Evolutionary conservation across 2,797 vertebrate genomes (phyloP), one percentile per base, ranked within the genome.

Genomic region (Oceanodroma leucorhoa): DNA sequence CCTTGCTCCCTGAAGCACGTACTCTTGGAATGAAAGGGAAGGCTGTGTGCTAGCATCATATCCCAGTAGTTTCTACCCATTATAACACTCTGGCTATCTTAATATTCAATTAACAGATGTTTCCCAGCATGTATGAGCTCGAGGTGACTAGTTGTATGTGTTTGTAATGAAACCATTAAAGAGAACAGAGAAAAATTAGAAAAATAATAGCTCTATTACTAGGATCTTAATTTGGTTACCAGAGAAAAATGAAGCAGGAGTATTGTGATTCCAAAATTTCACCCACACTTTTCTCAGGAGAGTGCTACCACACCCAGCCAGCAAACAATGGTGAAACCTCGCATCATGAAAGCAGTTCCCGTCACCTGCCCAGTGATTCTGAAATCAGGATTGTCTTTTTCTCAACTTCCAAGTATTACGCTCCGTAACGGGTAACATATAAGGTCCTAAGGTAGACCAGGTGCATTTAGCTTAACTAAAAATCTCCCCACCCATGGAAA

Each of bases 61-160:
- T 94, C 77, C 82, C 95, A 76, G 48, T 92, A 89, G 95, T 91
- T 97, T 80, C 84, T 94, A 54, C 89, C 53, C 64, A 84, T 94
- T 94, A 51, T 64, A 94, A 85, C 32, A 89, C 57, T 81, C 58
- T 85, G 46, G n/a, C 41, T 95, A 45, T 95, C 90, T 93, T 93
- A 43, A 21, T 92, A 94, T 80, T 93, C 88, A 94, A 84, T 96
- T 96, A 95, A 66, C 85, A 95, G 92, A 93, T 94, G 78, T 94
- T 92, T 96, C 86, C 30, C 93, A 91, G 87, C 89, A 91, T 62
- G 34, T 84, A 40, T 76, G 75, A 91, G 91, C 69, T 87, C 24
- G 8, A 94, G 89, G 67, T 96, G 78, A 87, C 87, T 64, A 66
- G 51, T 53, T 76, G 62, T 92, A 40, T 91, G 72, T 72, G 57